A percentile compares a stretch with the other conserved stretches of the same genome.
phyloP scores from a whole-genome alignment of 2,797 vertebrate genomes.

The Acipenser ruthenus region DNA sequence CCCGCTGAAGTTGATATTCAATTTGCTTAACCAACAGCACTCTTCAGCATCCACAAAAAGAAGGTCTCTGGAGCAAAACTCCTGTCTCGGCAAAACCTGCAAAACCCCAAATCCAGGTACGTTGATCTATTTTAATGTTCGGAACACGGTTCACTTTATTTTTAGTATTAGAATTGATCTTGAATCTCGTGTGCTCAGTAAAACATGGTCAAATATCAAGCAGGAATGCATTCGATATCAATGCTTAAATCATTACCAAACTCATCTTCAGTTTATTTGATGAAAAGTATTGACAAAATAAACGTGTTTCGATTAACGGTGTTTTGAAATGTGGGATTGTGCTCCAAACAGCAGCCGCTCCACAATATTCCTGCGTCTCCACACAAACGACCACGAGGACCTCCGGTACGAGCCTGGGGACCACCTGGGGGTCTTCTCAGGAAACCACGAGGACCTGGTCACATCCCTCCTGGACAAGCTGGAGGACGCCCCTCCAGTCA shows the following conservation, averaged over 20 bases:
- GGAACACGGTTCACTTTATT: too few species aligned
- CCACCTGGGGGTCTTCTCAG: constrained; percentile 88
- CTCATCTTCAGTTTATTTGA: too few species aligned
- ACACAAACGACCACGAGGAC: constrained; percentile 77
- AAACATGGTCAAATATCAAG: too few species aligned
- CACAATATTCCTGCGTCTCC: constrained; percentile 86
- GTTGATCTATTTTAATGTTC: constrained; percentile 20
- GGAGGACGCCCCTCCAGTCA: constrained; percentile 82
- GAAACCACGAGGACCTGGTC: constrained; percentile 89
- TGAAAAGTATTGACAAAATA: too few species aligned
- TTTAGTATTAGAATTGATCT: too few species aligned
- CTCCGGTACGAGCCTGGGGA: constrained; percentile 87
- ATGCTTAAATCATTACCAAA: too few species aligned
- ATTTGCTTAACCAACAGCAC: constrained; percentile 52
- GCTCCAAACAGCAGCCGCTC: constrained; percentile 63
- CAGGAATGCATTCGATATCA: too few species aligned
- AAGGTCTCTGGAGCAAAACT: constrained; percentile 80
- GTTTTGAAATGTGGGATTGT: too few species aligned
- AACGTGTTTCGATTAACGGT: too few species aligned
- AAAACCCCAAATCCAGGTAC: constrained; percentile 88
- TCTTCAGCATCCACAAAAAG: constrained; percentile 86
- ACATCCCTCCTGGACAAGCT: constrained; percentile 81
- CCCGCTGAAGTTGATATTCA: background rate
- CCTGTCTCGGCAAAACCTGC: constrained; percentile 81
- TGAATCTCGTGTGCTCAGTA: too few species aligned